Base-by-base conservation (phyloP, 2,797 vertebrate species). In the Epinephelus coioides region DNA sequence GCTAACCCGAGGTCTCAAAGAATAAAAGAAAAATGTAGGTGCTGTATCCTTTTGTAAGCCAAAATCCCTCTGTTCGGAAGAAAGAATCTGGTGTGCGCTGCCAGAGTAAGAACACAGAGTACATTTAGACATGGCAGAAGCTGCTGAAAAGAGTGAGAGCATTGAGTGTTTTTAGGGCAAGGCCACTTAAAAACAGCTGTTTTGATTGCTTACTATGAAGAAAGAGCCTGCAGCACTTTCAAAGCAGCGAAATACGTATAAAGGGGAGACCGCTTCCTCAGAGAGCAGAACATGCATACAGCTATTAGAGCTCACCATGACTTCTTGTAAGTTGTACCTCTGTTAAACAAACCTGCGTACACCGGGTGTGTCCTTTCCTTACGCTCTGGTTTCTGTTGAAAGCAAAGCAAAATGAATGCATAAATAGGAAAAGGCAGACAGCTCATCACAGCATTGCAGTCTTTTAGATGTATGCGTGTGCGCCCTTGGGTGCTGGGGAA, bases 161-260 rank as follows among this genome's bases (percentile, higher is more conserved):
- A 6, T 6, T 34, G 17, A 10, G 3, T 19, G 27, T 17, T 64
- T 67, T 64, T 50, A 11, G 17, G 46, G 49, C 71, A 86, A 79
- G 77, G 78, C 66, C 19, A 78, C 74, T 63, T 50, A 54, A 30
- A 80, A 84, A 74, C 66, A 83, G 47, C 54, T 82, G 55, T 72
- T 85, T 67, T 79, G 23, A 76, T 75, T 60, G 46, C 51, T 62
- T 69, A 54, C 50, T 27, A 19, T 23, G 53, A 62, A 64, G 11
- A 75, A 73, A 63, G 18, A 27, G 46, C 61, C 40, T 14, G 55
- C 15, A 60, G 69, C 10, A 23, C 17, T 70, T 60, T 75, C 21
- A 74, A 13, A 56, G 15, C 49, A 43, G 7, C 15, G 53, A 69
- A 38, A 69, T 44, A 17, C 63, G 76, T 67, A 51, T 68, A 55